Evolutionary conservation across 1,140 invertebrate genomes (phyloP).

Genomic region (Chymomyza costata): DNA sequence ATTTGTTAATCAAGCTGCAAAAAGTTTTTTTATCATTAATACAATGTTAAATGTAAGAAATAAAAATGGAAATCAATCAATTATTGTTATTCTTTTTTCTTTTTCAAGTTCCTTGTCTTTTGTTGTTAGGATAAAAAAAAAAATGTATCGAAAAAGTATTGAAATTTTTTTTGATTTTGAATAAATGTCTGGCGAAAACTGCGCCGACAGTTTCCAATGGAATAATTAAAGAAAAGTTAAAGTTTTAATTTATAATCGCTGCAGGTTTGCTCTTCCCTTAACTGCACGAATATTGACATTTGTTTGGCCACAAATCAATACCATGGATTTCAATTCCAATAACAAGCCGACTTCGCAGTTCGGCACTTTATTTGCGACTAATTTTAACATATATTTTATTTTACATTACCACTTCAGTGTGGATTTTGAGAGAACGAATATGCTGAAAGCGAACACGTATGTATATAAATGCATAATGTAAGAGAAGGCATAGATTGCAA

Average conservation of each 20-base stretch:
- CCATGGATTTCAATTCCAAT: no score
- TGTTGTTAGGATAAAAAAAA: slow-evolving; percentile 26
- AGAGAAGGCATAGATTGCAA: no score
- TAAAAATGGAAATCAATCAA: slow-evolving; percentile 57
- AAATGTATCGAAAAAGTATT: slow-evolving; percentile 32
- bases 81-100: slow-evolving; percentile 47
- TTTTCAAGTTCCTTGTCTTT: slow-evolving; percentile 32
- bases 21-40: slow-evolving; percentile 36
- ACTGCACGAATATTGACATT: slow-evolving; percentile 18
- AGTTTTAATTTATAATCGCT: slow-evolving; percentile 64
- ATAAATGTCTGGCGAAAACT: slow-evolving; percentile 43
- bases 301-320: no score
- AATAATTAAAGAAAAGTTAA: slow-evolving; percentile 50
- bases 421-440: no score
- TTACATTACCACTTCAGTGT: no score
- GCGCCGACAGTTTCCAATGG: slow-evolving; percentile 38
- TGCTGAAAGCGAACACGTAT: no score
- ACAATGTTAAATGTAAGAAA: no score
- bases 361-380: no score
- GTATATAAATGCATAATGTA: no score
- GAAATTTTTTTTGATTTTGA: slow-evolving; percentile 25
- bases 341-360: no score
- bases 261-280: slow-evolving; percentile 53
- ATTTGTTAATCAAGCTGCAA: no score
- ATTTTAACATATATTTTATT: no score